A percentile compares a stretch with the other conserved stretches of the same genome.
phyloP scores from a whole-genome alignment of 2,797 vertebrate genomes.

The Spondyliosoma cantharus region DNA sequence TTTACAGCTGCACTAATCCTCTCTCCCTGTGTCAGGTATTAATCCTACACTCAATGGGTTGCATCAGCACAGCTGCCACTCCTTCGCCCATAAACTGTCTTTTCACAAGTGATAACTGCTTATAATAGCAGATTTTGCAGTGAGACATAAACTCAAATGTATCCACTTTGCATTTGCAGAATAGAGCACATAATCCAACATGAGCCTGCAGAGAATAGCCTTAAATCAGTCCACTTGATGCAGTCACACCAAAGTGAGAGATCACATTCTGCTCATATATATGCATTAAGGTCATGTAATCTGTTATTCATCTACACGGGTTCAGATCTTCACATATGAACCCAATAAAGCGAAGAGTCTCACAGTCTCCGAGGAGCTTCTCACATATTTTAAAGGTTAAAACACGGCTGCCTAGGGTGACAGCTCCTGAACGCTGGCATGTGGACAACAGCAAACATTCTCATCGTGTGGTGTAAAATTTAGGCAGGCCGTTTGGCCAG shows the following conservation, averaged over 20 bases:
- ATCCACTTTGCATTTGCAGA: background rate
- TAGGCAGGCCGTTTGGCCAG: conserved; percentile 82
- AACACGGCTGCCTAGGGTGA: background rate
- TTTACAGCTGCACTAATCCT: background rate
- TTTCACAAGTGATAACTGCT: background rate
- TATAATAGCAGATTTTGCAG: background rate
- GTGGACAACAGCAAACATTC: conserved; percentile 52
- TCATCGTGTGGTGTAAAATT: conserved; percentile 55
- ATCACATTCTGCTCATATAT: background rate
- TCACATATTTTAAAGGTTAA: conserved; percentile 17
- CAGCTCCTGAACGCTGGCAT: conserved; percentile 16
- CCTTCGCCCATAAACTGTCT: background rate
- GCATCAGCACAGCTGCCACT: conserved; percentile 15
- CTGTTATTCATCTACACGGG: background rate
- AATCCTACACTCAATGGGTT: background rate
- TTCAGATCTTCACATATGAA: background rate
- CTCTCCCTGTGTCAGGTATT: background rate
- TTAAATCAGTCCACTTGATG: background rate
- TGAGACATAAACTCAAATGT: background rate
- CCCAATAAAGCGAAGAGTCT: background rate
- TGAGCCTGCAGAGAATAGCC: background rate
- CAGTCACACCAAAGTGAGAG: background rate
- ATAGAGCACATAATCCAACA: background rate
- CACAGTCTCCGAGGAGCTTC: background rate
- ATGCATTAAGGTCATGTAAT: background rate